These are phyloP conservation scores for Fopius arisanus DNA, from an alignment of 1,140 invertebrate genomes.

Conservation along the genomic window DNA sequence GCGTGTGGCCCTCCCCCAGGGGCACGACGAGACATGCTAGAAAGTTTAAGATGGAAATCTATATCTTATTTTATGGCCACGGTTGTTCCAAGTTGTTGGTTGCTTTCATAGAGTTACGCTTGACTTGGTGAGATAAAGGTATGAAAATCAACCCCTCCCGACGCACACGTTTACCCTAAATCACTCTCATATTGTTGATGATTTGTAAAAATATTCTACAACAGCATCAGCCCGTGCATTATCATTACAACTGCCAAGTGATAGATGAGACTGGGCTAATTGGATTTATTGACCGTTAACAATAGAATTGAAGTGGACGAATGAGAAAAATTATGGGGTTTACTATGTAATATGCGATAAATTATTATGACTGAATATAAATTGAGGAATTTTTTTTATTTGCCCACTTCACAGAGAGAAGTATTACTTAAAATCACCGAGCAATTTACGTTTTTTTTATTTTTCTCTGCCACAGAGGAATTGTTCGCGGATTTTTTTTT, in stretches of 20 bases:
- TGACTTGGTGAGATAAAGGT: conserved; percentile 21
- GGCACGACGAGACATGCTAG: conserved; percentile 36
- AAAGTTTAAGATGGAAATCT: conserved; percentile 62
- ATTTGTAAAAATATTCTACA: neutral
- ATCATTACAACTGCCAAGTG: neutral
- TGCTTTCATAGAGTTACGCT: conserved; percentile 13
- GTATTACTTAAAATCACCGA: too few species aligned
- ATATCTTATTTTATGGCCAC: conserved; percentile 58
- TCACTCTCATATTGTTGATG: neutral
- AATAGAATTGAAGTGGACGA: neutral
- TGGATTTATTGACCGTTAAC: neutral
- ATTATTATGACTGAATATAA: neutral
- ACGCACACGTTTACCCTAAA: neutral
- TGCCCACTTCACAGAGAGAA: neutral
- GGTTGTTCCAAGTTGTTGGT: neutral
- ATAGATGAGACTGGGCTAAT: neutral
- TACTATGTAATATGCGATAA: neutral
- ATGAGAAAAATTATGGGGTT: neutral
- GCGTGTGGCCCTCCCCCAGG: neutral
- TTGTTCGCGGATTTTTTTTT: too few species aligned
- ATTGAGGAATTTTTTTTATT: neutral
- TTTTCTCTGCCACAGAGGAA: too few species aligned
- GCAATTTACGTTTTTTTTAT: too few species aligned
- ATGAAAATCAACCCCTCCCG: neutral
- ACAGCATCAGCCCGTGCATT: neutral